A percentile compares a stretch with the other conserved stretches of the same genome.
These are phyloP conservation scores for Pachycephus smyrnensis DNA, from an alignment of 2,888 invertebrate genomes.

Conservation along the genomic window DNA sequence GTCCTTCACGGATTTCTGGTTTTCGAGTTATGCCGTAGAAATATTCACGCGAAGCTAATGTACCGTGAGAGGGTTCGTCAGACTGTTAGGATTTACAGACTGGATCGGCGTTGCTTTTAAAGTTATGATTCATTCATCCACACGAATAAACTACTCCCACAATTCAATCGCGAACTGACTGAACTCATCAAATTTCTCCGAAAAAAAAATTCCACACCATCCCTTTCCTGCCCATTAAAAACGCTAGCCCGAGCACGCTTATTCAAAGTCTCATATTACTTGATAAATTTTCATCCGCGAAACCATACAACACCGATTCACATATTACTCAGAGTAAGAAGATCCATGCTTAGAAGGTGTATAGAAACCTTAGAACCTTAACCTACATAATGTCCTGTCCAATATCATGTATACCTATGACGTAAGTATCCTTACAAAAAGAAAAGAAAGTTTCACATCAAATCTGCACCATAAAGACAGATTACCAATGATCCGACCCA, in stretches of 20 bases:
- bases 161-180: no score
- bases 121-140: background rate
- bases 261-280: slow-evolving; percentile 29
- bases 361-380: slow-evolving; percentile 35
- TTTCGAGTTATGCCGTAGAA: slow-evolving; percentile 19
- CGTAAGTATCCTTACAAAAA: background rate
- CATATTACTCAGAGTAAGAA: slow-evolving; percentile 24
- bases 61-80: background rate
- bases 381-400: slow-evolving; percentile 29
- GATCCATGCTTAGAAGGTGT: slow-evolving; percentile 34
- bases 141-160: background rate
- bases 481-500: background rate
- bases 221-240: background rate
- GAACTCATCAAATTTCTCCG: no score
- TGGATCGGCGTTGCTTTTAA: background rate
- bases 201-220: background rate
- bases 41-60: background rate
- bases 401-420: slow-evolving; percentile 19
- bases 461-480: background rate
- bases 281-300: slow-evolving; percentile 33
- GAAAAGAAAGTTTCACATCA: background rate
- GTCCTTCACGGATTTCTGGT: slow-evolving; percentile 21
- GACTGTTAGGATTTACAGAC: background rate
- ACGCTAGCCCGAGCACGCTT: background rate
- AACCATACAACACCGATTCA: slow-evolving; percentile 34